These are phyloP conservation scores for Climacteris rufus DNA, from an alignment of 2,113 vertebrate species.

Conservation along the genomic window DNA sequence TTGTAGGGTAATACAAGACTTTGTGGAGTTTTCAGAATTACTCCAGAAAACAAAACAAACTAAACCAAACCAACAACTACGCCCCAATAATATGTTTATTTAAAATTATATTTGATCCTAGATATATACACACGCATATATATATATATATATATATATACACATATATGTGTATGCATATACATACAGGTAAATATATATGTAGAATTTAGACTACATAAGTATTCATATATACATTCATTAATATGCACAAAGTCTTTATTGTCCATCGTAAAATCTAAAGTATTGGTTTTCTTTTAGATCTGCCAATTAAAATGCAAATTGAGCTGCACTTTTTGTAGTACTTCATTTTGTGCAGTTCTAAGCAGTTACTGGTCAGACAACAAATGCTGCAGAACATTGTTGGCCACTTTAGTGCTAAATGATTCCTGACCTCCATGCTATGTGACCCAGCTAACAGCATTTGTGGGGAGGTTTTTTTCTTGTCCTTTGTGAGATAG, in stretches of 20 bases:
- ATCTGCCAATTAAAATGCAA: background rate
- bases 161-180: background rate
- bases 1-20: background rate
- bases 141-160: background rate
- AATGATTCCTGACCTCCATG: background rate
- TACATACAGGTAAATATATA: background rate
- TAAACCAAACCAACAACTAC: background rate
- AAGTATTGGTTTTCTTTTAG: background rate
- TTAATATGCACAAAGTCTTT: background rate
- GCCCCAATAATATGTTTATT: background rate
- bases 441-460: background rate
- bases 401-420: background rate
- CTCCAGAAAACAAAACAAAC: accelerated
- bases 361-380: background rate
- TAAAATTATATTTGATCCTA: background rate
- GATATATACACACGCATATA: background rate
- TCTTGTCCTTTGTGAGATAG: background rate
- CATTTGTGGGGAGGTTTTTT: background rate
- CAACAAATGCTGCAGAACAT: background rate
- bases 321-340: background rate
- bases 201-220: background rate
- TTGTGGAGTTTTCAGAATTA: background rate
- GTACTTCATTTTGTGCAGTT: background rate
- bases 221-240: background rate
- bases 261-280: background rate